phyloP scores from a whole-genome alignment of 2,113 vertebrate genomes.

The Mobula birostris region DNA sequence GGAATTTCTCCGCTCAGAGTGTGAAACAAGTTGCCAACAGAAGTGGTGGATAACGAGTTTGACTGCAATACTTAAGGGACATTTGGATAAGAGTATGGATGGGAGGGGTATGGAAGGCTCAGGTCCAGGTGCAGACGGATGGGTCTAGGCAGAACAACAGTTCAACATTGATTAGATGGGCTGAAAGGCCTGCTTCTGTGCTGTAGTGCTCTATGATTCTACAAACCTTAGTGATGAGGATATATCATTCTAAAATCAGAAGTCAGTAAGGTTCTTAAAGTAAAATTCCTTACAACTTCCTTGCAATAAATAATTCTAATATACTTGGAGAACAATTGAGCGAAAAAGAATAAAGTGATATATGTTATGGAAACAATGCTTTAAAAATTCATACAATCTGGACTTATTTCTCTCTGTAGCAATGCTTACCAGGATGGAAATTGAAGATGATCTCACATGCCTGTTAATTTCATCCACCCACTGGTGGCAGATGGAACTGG shows the following conservation, averaged over 20 bases:
- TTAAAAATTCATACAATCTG: background rate
- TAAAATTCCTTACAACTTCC: no score
- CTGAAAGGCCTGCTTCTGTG: no score
- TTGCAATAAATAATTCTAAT: background rate
- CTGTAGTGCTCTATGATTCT: no score
- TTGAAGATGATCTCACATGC: slow-evolving; percentile 81
- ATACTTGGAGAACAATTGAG: background rate
- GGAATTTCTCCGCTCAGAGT: no score
- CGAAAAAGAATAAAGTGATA: background rate
- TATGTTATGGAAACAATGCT: background rate
- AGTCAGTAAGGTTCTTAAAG: background rate
- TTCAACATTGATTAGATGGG: no score
- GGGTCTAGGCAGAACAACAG: no score
- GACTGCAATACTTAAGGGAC: no score
- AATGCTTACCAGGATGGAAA: slow-evolving; percentile 78
- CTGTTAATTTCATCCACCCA: slow-evolving; percentile 97
- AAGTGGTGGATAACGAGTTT: no score
- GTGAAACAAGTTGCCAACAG: no score
- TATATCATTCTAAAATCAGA: background rate
- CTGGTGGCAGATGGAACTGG: slow-evolving; percentile 95
- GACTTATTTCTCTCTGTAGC: background rate
- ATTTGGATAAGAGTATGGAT: no score
- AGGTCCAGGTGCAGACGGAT: no score
- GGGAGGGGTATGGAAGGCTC: no score
- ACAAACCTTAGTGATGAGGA: background rate